Evolutionary conservation across 2,888 invertebrate species (phyloP).

Genomic region (Patella pellucida): DNA sequence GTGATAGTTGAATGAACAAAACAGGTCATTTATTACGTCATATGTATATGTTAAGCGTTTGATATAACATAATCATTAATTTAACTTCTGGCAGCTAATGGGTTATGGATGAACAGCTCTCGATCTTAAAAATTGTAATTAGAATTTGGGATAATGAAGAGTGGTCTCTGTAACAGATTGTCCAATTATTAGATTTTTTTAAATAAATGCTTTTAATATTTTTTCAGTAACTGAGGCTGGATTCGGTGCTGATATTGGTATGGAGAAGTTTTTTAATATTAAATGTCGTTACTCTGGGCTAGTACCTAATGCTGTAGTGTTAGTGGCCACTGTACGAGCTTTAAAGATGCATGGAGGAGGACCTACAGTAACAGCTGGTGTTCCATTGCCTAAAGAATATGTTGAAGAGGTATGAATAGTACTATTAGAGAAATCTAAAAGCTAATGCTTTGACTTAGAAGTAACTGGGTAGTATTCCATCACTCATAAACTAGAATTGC

Average conservation of each 20-base stretch:
- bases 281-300: conserved; percentile 92
- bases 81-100: no score
- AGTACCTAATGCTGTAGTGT: conserved; percentile 88
- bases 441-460: no score
- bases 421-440: no score
- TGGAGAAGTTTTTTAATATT: conserved; percentile 98
- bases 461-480: no score
- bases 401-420: conserved; percentile 72
- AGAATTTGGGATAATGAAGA: background rate
- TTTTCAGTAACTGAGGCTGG: conserved; percentile 91
- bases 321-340: conserved; percentile 93
- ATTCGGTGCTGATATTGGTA: conserved; percentile 97
- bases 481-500: no score
- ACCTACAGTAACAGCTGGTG: conserved; percentile 85
- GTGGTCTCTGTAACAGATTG: background rate
- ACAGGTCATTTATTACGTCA: no score
- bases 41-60: no score
- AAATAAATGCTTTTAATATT: background rate
- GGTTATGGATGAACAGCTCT: no score
- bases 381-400: conserved; percentile 88
- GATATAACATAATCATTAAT: no score
- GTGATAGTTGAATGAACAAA: no score
- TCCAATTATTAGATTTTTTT: background rate
- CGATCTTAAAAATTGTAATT: background rate
- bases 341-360: conserved; percentile 99